Percentiles rank a stretch among this genome's conserved stretches.
Conservation (phyloP, 2,888 invertebrate genomes). For the Mythimna impura region DNA sequence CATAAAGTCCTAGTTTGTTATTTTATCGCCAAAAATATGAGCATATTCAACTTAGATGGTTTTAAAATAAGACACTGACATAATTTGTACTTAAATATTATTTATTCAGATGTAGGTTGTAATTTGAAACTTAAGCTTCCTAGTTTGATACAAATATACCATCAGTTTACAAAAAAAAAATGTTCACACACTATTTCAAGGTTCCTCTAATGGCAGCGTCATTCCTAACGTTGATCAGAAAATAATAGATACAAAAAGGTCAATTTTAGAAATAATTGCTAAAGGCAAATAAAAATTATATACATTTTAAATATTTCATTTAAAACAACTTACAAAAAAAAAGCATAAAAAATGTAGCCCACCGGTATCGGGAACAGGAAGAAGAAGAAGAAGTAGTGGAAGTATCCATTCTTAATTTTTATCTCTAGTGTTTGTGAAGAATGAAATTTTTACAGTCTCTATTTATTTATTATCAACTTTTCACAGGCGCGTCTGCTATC, state of each 20-base stretch:
- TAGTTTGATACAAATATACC: neutral
- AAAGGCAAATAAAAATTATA: no score
- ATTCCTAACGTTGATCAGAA: neutral
- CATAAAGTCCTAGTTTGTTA: conserved; percentile 27
- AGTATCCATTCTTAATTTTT: neutral
- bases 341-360: no score
- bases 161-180: conserved; percentile 23
- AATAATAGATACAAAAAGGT: neutral
- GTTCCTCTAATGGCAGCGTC: neutral
- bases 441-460: no score
- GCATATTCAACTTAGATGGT: neutral
- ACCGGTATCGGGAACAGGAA: no score
- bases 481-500: neutral
- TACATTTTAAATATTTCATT: no score
- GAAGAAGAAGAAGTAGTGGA: no score
- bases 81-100: conserved; percentile 8
- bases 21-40: conserved; percentile 18
- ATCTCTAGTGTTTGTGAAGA: neutral
- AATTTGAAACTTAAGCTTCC: neutral
- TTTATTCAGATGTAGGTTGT: neutral
- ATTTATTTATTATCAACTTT: neutral
- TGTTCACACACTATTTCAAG: conserved; percentile 15
- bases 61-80: neutral
- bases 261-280: no score
- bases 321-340: no score